Evolutionary conservation across 2,113 vertebrate species (phyloP).

Genomic region (Steatornis caripensis): DNA sequence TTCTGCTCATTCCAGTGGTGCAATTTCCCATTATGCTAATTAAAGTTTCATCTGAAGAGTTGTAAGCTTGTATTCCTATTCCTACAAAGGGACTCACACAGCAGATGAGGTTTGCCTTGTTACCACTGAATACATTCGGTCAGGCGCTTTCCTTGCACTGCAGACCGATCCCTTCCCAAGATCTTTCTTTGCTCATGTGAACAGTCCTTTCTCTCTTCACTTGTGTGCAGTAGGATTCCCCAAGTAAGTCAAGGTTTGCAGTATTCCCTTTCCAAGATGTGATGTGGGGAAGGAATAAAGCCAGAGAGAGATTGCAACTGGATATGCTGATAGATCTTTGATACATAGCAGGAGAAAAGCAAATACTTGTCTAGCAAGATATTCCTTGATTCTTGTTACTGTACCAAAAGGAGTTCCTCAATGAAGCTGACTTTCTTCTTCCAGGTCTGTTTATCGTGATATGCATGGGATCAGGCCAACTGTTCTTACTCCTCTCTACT

Average conservation of each 20-base stretch:
- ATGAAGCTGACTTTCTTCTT: neutral
- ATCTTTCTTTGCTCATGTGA: neutral
- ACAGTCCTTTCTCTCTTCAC: neutral
- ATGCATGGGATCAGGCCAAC: accelerated
- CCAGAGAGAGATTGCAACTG: neutral
- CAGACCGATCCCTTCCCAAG: neutral
- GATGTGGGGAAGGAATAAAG: neutral
- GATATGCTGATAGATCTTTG: neutral
- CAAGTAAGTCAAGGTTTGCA: neutral
- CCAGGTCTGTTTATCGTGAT: neutral
- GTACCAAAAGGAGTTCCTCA: neutral
- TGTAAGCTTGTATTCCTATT: neutral
- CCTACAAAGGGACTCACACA: neutral
- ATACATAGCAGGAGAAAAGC: neutral
- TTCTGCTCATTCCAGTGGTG: conserved; percentile 32
- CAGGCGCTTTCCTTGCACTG: neutral
- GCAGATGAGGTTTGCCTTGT: neutral
- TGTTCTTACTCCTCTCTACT: neutral
- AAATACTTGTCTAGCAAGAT: neutral
- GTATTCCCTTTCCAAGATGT: neutral
- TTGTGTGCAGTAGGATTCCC: neutral
- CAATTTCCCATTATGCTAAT: conserved; percentile 62
- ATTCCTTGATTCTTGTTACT: neutral
- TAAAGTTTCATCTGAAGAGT: neutral
- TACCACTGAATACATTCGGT: neutral